A percentile compares a stretch with the other conserved stretches of the same genome.
phyloP scores from a whole-genome alignment of 2,113 vertebrate genomes.

The Malurus elegans region DNA sequence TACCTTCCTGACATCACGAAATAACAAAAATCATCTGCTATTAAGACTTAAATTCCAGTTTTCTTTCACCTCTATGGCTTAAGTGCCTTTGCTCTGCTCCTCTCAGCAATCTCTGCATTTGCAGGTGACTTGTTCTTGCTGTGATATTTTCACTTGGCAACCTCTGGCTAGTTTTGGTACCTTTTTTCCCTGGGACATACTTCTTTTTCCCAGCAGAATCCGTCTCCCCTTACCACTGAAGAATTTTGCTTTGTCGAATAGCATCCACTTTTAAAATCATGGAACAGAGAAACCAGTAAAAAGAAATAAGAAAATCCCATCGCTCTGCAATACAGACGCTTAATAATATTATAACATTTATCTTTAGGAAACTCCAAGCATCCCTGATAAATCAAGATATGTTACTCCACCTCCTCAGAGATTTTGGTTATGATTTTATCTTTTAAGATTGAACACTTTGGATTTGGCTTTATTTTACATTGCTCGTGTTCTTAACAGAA shows the following conservation, averaged over 20 bases:
- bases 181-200: background rate
- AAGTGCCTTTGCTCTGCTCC: background rate
- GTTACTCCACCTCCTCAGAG: background rate
- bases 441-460: background rate
- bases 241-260: background rate
- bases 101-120: background rate
- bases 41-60: background rate
- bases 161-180: background rate
- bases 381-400: background rate
- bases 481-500: background rate
- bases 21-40: background rate
- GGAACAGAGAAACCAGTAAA: background rate
- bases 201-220: background rate
- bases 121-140: background rate
- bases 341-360: background rate
- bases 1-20: background rate
- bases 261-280: background rate
- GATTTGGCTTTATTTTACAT: background rate
- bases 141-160: background rate
- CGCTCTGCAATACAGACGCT: background rate
- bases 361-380: background rate
- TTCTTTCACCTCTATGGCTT: background rate
- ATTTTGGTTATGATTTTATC: background rate
- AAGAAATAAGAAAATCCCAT: background rate
- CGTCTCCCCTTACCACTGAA: background rate